Evolutionary conservation across 2,797 vertebrate species (phyloP), one percentile per base, ranked within the genome.

Genomic region (Pangasius sanitwongsei): DNA sequence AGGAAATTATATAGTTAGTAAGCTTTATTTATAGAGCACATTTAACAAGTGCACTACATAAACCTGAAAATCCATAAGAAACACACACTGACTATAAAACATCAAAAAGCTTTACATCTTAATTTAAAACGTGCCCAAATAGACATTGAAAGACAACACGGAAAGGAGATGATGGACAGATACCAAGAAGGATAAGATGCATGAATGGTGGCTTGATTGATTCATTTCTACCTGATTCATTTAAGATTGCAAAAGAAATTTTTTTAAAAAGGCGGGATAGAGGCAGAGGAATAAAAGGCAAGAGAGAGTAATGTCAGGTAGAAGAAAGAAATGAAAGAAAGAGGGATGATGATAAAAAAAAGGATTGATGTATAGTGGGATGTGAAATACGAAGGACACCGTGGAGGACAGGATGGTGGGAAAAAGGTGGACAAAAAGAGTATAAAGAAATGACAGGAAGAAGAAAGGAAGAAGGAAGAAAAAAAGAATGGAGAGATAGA

Each of bases 91-190:
- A 25, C 9, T 25, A 23, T 41, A 3, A 44, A 74, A 74, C 28
- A 67, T 65, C 25, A 1, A 31, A 69, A 34, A 18, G n/a, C 3
- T 31, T 31, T 15, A 31, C 4, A 4, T 70, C 31, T 70, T 18
- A 2, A 18, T 70, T 18, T 70, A 70, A 70, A 28, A 57, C 0
- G 4, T 13, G 57, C 53, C 28, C n/a, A 31, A 31, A 31, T 3
- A 3, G 69, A 74, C 9, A 74, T 11, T 8, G 41, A 34, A 34
- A 34, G n/a, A 70, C 18, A 9, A 74, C 37, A 74, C 12, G 18
- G 23, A n/a, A 72, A 23, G 57, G 2, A 69, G 48, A 69, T 31
- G 91, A 91, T 89, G 65, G 53, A 77, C 6, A 34, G 75, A 53
- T 61, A 59, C 31, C 37, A 9, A 86, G 23, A 59, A 75, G 37